Evolutionary conservation across 2,113 vertebrate species (phyloP), one percentile per base, ranked within the genome.

Genomic region (Grus americana): DNA sequence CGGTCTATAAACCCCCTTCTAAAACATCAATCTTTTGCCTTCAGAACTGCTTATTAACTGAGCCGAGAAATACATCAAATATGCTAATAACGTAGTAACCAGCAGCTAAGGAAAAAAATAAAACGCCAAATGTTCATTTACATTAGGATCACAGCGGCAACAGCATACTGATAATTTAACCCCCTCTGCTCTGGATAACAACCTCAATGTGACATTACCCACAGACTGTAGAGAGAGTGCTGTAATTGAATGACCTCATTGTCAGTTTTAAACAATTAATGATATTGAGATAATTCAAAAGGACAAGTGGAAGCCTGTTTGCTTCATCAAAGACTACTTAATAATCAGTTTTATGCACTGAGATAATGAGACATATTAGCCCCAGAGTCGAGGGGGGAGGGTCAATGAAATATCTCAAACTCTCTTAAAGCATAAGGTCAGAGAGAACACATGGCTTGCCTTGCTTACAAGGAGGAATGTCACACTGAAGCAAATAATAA

Each of bases 21-120:
- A 79, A 95, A 95, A 83, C 90, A 97, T 96, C 96, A 93, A 36
- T 97, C 92, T 92, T 63, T 62, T 94, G 42, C 94, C 89, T 93
- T 92, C 93, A 94, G 67, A 97, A 92, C 90, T 85, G 97, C 95
- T 97, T 97, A 98, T 97, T 97, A 98, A 95, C 88, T 79, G 89
- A 95, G 91, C 91, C 95, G 88, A 93, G 86, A 96, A 97, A 96
- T 90, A 94, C 87, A 96, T 97, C 95, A 97, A 97, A 97, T 96
- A 95, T 97, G 95, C 92, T 97, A 98, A 97, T 97, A 95, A 89
- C 29, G 10, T 93, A 93, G 93, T 87, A 93, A 95, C 93, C 92
- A 95, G 93, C 86, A 96, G 91, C 89, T 96, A 92, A 94, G 81
- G 66, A 94, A 85, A 93, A 94, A 89, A 93, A 94, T 65, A 93